These are phyloP conservation scores for Grapholita molesta DNA, from an alignment of 1,140 invertebrate species.

Conservation along the genomic window DNA sequence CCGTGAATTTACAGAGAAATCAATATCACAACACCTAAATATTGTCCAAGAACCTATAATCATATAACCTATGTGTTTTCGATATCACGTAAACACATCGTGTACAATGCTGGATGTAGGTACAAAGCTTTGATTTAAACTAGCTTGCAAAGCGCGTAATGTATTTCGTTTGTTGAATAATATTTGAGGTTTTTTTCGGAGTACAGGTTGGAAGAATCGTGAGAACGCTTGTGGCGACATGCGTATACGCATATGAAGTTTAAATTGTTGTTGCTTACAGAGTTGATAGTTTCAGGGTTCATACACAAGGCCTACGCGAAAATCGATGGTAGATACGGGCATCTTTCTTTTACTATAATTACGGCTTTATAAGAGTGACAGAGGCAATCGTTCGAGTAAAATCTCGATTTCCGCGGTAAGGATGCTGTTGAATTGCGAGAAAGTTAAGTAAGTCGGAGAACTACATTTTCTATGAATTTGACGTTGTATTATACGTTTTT, in stretches of 20 bases:
- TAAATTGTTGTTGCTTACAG: background rate
- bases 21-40: constrained; percentile 54
- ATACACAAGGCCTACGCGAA: too few species aligned
- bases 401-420: too few species aligned
- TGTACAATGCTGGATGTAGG: constrained; percentile 22
- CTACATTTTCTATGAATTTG: too few species aligned
- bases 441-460: too few species aligned
- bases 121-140: background rate
- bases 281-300: too few species aligned
- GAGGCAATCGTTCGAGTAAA: too few species aligned
- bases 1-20: constrained; percentile 45
- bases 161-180: constrained; percentile 6
- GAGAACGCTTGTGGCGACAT: constrained; percentile 59
- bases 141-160: constrained; percentile 20
- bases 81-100: background rate
- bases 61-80: constrained; percentile 28
- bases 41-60: constrained; percentile 48
- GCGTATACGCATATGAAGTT: constrained; percentile 29
- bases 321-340: too few species aligned
- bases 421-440: too few species aligned
- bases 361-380: too few species aligned
- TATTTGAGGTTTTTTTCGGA: background rate
- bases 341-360: too few species aligned
- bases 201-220: constrained; percentile 25
- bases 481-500: too few species aligned